Evolutionary conservation across 2,797 vertebrate species (phyloP).

Genomic region (Sebastes matsubarae): DNA sequence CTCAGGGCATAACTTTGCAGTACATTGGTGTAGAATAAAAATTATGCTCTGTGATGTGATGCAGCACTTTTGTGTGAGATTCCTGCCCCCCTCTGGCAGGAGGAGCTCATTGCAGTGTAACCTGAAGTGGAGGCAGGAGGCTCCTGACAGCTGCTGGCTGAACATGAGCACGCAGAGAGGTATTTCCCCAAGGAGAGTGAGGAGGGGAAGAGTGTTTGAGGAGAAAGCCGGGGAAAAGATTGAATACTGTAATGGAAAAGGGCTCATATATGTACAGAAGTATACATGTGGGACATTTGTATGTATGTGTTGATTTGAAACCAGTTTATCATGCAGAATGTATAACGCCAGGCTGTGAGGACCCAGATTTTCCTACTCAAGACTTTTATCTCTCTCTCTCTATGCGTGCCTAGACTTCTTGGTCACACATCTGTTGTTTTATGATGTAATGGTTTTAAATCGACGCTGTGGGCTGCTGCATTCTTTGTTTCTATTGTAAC

Average conservation of each 20-base stretch:
- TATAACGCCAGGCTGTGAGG: not conserved
- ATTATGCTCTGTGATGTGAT: slow-evolving; percentile 53
- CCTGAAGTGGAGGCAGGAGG: not conserved
- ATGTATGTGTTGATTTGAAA: not conserved
- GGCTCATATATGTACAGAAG: slow-evolving; percentile 22
- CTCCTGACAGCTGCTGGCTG: slow-evolving; percentile 47
- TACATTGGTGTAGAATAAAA: not conserved
- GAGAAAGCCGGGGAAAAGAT: not conserved
- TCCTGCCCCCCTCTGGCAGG: slow-evolving; percentile 60
- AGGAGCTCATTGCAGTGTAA: slow-evolving; percentile 35
- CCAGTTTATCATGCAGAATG: not conserved
- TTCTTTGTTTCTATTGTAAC: slow-evolving; percentile 26
- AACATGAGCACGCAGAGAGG: slow-evolving; percentile 46
- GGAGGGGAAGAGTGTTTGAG: slow-evolving; percentile 17
- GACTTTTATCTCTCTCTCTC: not conserved
- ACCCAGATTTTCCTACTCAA: not conserved
- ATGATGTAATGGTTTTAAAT: not conserved
- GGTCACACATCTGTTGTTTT: not conserved
- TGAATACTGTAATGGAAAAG: slow-evolving; percentile 22
- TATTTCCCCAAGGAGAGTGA: slow-evolving; percentile 62
- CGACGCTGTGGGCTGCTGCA: not conserved
- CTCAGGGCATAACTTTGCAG: slow-evolving; percentile 22
- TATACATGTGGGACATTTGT: not conserved
- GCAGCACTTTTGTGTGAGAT: slow-evolving; percentile 50
- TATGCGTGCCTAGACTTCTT: not conserved